Evolutionary conservation across 2,797 vertebrate genomes (phyloP), one percentile per base, ranked within the genome.

Genomic region (Periophthalmus magnuspinnatus): DNA sequence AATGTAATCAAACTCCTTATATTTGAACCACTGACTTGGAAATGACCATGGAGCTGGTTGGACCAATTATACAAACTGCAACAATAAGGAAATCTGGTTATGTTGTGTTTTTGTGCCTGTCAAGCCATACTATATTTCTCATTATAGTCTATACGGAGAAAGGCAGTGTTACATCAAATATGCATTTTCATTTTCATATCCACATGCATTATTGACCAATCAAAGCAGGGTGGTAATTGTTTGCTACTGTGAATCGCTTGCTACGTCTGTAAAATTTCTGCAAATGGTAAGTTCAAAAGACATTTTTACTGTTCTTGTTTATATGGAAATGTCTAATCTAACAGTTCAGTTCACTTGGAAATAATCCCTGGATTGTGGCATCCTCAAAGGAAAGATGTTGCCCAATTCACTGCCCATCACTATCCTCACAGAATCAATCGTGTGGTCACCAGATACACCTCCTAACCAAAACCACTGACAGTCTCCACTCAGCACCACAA

Each of bases 391-490:
- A 69, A 67, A 78, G 13, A 73, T 14, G 0, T 14, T 7, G 5
- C 54, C 36, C 19, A 54, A 34, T 48, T 65, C 70, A 32, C 73
- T 76, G 66, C 63, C 24, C 47, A 60, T 68, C 16, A 1, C 70
- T 47, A 47, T 59, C 41, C 52, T 80, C 74, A 82, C 69, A 47
- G 71, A 77, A 57, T 78, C 62, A n/a, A 75, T 65, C 80, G 69
- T 73, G 76, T 59, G 78, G 76, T 75, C n/a, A 2, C 48, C 56
- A 65, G 67, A 83, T 73, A 33, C 69, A 77, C 69, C 72, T 81
- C 70, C 22, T 45, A 77, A 81, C 74, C 79, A 74, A 84, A 86
- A 80, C 75, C 76, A 57, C 75, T 48, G 75, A 56, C 84, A 78
- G 78, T 10, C 66, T 74, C 32, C 38, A 55, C 75, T 71, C 65